phyloP scores from a whole-genome alignment of 2,113 vertebrate genomes.

The Peromyscus maniculatus region DNA sequence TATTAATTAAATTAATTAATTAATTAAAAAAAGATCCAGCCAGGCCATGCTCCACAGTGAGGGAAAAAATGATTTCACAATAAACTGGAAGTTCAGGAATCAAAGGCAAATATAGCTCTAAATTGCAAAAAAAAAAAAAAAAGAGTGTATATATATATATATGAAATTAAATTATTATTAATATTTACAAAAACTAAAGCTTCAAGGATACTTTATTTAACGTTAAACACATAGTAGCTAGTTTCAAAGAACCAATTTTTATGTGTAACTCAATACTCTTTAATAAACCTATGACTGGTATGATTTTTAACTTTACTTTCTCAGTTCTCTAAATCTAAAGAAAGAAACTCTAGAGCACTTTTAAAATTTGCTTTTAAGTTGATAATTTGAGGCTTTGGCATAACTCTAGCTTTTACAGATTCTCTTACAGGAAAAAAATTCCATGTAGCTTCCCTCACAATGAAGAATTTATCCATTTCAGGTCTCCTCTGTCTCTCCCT shows the following conservation, averaged over 20 bases:
- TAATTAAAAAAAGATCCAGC: not conserved
- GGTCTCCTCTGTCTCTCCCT: too few relatives aligned
- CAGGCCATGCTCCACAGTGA: not conserved
- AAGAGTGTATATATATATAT: not conserved
- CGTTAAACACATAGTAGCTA: not conserved
- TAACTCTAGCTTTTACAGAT: not conserved
- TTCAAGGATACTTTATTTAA: constrained; percentile 53
- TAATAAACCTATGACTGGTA: constrained; percentile 32
- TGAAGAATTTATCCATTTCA: not conserved
- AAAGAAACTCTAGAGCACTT: not conserved
- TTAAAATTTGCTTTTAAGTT: constrained; percentile 40
- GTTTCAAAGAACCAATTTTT: constrained; percentile 51
- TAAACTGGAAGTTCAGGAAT: not conserved
- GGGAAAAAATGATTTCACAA: not conserved
- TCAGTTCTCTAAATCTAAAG: constrained; percentile 41
- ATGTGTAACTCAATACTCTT: constrained; percentile 10
- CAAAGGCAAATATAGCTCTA: not conserved
- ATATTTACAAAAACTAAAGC: not conserved
- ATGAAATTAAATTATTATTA: not conserved
- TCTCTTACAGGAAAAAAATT: constrained; percentile 23
- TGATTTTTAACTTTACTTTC: constrained; percentile 41
- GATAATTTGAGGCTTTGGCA: not conserved
- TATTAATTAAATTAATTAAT: too few relatives aligned
- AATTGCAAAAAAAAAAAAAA: not conserved
- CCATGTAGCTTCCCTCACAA: not conserved